Conservation (phyloP, 2,888 invertebrate species). For the Polietes domitor region DNA sequence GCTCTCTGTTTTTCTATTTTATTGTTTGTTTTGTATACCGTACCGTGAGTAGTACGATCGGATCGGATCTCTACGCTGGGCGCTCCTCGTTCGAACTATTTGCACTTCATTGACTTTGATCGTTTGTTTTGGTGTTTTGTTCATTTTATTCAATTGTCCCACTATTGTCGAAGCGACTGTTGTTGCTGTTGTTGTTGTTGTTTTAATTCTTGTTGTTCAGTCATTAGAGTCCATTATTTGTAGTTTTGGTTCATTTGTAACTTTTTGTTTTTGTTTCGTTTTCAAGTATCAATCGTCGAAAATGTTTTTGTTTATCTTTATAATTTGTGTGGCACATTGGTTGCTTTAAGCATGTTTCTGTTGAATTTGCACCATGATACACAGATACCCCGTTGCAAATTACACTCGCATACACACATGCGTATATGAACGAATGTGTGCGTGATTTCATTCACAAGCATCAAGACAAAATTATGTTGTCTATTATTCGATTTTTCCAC, state of each 20-base stretch:
- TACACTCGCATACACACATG: not conserved
- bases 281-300: constrained; percentile 29
- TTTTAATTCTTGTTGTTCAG: constrained; percentile 51
- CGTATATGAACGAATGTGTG: not conserved
- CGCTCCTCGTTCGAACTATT: constrained; percentile 33
- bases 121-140: constrained; percentile 54
- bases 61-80: constrained; percentile 26
- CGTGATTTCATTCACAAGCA: constrained; percentile 38
- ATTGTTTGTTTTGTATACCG: too few relatives aligned
- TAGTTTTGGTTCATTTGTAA: constrained; percentile 23
- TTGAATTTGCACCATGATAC: not conserved
- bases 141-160: constrained; percentile 13
- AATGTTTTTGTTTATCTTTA: constrained; percentile 52
- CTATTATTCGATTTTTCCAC: constrained; percentile 59
- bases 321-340: constrained; percentile 54
- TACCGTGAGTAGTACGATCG: constrained; percentile 12
- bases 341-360: constrained; percentile 23
- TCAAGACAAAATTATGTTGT: constrained; percentile 61
- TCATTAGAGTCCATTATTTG: constrained; percentile 65
- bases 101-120: constrained; percentile 67
- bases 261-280: constrained; percentile 9
- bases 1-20: not conserved
- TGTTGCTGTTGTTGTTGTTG: constrained; percentile 2
- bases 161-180: constrained; percentile 6
- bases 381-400: not conserved